phyloP scores from a whole-genome alignment of 92 coral and sea anemone species.

The Bergia sp. region DNA sequence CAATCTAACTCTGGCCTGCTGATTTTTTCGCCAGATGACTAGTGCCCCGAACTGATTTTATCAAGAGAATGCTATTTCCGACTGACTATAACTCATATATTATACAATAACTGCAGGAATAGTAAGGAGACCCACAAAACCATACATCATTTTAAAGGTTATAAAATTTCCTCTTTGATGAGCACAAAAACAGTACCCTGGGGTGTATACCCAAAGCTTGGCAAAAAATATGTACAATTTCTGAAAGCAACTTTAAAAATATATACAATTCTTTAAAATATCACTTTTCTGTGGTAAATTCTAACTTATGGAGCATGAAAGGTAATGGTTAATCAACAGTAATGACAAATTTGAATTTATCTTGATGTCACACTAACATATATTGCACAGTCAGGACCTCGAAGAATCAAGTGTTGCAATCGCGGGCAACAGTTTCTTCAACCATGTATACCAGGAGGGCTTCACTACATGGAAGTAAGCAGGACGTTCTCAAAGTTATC shows the following conservation, averaged over 20 bases:
- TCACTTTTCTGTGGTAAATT: background rate
- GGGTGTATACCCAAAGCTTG: background rate
- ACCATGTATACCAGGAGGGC: slow-evolving; percentile 3
- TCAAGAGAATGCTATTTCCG: background rate
- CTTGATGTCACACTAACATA: too few relatives aligned
- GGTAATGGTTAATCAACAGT: background rate
- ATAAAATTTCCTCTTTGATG: background rate
- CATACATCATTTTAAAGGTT: background rate
- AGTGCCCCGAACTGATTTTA: background rate
- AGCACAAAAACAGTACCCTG: background rate
- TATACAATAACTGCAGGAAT: background rate
- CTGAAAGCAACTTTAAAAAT: background rate
- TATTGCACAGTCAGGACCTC: background rate
- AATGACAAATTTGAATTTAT: too few relatives aligned
- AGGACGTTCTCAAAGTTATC: background rate
- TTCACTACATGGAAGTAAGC: background rate
- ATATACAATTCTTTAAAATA: background rate
- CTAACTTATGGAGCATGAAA: background rate
- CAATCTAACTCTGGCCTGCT: background rate
- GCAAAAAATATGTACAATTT: background rate
- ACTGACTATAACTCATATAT: background rate
- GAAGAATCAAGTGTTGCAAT: background rate
- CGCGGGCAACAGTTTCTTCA: background rate
- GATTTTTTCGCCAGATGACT: background rate
- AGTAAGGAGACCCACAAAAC: background rate